Base-by-base conservation (phyloP, 2,888 invertebrate genomes). In the Malthinus seriepunctatus region DNA sequence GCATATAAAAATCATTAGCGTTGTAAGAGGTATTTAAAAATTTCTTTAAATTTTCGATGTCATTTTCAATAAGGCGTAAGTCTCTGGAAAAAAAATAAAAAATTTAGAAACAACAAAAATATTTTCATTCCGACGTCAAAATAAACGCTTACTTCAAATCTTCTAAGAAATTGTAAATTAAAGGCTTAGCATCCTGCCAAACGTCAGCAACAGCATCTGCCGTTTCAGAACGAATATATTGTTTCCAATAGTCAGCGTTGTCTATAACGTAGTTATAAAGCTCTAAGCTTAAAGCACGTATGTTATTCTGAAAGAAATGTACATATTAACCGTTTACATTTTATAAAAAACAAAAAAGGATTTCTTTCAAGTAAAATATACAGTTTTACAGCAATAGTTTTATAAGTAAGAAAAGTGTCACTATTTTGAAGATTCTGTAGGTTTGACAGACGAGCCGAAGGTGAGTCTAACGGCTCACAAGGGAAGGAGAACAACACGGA, bases 1-100 rank as follows among this genome's bases (percentile, higher is more conserved):
- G 89, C 2, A 93, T 86, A 70, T 93, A 93, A 72, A 93, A 93
- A 63, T 93, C 93, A 70, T 93, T 93, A 0, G 86, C 85, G 50
- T 88, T 82, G 68, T 92, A 93, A 0, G 93, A 92, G 46, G 87
- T 82, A 74, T 92, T 91, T 1, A 93, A 75, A 71, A 88, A 91
- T 0, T 76, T 64, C 65, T 88, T 85, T 46, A 93, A 83, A 9
- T 87, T 84, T 49, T 87, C 85, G n/a, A 88, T 76, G 74, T 91
- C 90, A 31, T 87, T 85, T 73, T 89, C 88, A 42, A 93, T 83
- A 0, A 87, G 84, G 65, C 84, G 86, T n/a, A 91, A 73, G 66
- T 88, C 84, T 57, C 86, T 86, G 56, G n/a, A n/a, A 23, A 23
- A 23, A 23, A 23, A 5, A 23, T 23, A n/a, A n/a, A 37, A 71